These are phyloP conservation scores for Boulengeromyrus knoepffleri DNA, from an alignment of 2,113 vertebrate genomes.

Conservation along the genomic window DNA sequence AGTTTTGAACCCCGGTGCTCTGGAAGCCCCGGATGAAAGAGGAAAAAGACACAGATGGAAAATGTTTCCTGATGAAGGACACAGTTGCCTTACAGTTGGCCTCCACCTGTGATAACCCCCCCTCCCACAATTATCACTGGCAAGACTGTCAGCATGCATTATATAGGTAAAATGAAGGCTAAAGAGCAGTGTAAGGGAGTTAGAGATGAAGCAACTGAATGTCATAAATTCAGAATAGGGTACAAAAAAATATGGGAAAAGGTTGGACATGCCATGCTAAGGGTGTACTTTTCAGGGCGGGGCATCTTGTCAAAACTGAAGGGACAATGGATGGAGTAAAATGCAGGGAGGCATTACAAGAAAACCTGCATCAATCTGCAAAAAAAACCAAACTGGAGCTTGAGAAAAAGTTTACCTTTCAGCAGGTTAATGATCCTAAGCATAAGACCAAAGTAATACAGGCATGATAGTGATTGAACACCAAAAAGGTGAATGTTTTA, in stretches of 20 bases:
- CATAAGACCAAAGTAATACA: background rate
- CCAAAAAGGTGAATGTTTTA: background rate
- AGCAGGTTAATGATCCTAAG: background rate
- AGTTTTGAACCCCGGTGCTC: background rate
- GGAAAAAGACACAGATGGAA: background rate
- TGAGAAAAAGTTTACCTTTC: background rate
- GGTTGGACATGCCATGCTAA: background rate
- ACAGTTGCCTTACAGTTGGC: background rate
- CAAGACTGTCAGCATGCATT: background rate
- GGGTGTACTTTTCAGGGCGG: background rate
- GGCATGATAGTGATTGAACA: background rate
- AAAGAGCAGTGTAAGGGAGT: background rate
- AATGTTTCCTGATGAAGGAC: background rate
- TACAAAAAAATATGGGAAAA: background rate
- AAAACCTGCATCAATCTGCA: background rate
- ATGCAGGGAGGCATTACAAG: background rate
- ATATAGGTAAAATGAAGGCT: background rate
- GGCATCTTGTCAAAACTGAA: background rate
- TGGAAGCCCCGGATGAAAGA: background rate
- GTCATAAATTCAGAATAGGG: background rate
- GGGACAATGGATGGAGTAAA: background rate
- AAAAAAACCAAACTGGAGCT: background rate
- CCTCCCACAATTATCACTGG: background rate
- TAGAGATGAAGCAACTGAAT: background rate
- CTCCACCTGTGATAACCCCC: background rate